Base-by-base conservation (phyloP, 2,888 invertebrate species). In the Cylloceria caligata region DNA sequence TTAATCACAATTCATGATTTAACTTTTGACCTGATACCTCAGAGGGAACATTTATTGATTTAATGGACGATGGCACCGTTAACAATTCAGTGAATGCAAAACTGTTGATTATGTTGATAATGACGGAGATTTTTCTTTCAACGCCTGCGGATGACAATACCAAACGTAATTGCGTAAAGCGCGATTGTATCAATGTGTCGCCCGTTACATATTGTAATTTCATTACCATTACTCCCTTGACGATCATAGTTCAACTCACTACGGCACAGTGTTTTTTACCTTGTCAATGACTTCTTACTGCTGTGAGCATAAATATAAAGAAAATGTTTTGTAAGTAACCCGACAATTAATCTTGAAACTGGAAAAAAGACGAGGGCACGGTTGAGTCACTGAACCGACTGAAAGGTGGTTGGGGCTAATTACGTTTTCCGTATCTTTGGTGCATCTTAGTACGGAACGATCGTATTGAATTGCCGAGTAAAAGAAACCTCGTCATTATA, bases 171-270 rank as follows among this genome's bases (percentile, higher is more conserved):
- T 52, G 21, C 24, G 9, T 24, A 24, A 21, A 52, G 21, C 52
- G 52, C 13, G 52, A 52, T 9, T 21, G 21, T 52, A 24, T 57
- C 57, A 57, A 57, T 57, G 57, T 34, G 57, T 34, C 57, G 30
- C 57, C 9, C 57, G 34, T 57, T 16, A n/a, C 34, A 16, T 30
- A 34, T 57, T 57, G 57, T 57, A 30, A 30, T 30, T 34, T 34
- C 34, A 57, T 57, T 57, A 16, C 30, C 57, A n/a, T n/a, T n/a
- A 30, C 27, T 34, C 57, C 57, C 57, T 0, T 27, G 57, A 57
- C 57, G 34, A 57, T 57, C 34, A 57, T n/a, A 30, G 57, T 16
- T 57, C 34, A 57, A 34, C 34, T 16, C 57, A n/a, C 24, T 34
- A n/a, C 57, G 9, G 11, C n/a, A 13, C n/a, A 9, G 30, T 57